Evolutionary conservation across 1,140 invertebrate genomes (phyloP), one percentile per base, ranked within the genome.

Genomic region (Scaptomyza hsui): DNA sequence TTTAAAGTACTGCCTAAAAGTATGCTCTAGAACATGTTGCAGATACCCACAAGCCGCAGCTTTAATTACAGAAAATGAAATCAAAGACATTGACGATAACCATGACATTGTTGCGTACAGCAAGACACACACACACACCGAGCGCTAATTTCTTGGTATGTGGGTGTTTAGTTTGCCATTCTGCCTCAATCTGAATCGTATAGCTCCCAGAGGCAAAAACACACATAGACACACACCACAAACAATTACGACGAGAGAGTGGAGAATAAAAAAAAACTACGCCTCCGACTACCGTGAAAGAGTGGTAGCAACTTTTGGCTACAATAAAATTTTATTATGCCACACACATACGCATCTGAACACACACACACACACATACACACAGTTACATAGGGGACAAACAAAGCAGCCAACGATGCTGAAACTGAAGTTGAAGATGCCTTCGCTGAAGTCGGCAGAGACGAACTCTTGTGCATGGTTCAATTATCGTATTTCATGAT

Each of bases 311-410:
- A 86, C 65, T 86, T 85, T 86, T 75, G 82, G 82, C 78, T 75
- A 80, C 76, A 85, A 89, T 85, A 89, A 89, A 89, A 89, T 89
- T 88, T 88, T 88, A 89, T 88, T 89, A 88, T 88, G 82, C 82
- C 83, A 71, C 75, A 88, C 82, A 78, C 82, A 88, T 78, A 75
- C 74, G 32, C 68, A 61, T 18, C 41, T 16, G n/a, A 37, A 15
- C 49, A 51, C 52, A 60, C 52, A 48, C 48, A 64, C 15, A 44
- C 55, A 65, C 48, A 55, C 56, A 67, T 35, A 75, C 69, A 72
- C 24, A 45, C 1, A 55, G 37, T 3, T 12, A 45, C 59, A 61
- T 10, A 42, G n/a, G 42, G 21, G 44, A 59, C 78, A 88, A 88
- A 88, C 82, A 86, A 86, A 78, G 71, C 71, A 65, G 55, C 63